Conservation (phyloP, 2,113 vertebrate genomes). For the Sceloporus undulatus region DNA sequence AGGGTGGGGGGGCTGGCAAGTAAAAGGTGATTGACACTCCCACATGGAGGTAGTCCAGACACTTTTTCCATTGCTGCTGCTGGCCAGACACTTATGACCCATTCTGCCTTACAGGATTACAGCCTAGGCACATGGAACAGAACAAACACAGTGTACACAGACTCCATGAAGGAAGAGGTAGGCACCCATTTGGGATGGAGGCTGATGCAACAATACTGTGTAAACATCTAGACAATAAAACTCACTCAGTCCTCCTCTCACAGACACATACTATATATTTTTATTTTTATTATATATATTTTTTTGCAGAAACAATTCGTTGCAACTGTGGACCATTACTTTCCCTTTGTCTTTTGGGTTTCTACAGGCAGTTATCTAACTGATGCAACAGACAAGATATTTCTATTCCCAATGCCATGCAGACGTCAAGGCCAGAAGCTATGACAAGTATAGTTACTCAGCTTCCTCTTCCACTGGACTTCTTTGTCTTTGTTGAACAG, state of each 20-base stretch:
- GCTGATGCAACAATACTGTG: background rate
- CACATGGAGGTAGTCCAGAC: background rate
- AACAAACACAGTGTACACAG: background rate
- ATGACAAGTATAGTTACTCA: background rate
- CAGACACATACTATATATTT: background rate
- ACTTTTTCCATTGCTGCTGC: background rate
- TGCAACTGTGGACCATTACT: background rate
- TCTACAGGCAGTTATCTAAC: background rate
- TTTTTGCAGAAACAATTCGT: background rate
- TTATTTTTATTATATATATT: background rate
- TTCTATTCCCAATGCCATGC: background rate
- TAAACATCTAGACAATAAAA: background rate
- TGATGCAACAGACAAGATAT: background rate
- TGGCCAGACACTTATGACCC: background rate
- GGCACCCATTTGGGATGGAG: background rate
- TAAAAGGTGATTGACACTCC: background rate
- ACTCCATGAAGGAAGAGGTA: background rate
- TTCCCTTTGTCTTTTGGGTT: constrained; percentile 11
- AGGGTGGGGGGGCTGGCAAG: background rate
- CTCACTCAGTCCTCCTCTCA: background rate
- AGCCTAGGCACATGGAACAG: background rate
- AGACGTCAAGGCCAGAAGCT: constrained; percentile 3
- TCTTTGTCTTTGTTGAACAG: background rate
- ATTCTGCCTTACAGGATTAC: constrained; percentile 1
- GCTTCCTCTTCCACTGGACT: background rate